Evolutionary conservation across 2,113 vertebrate species (phyloP).

Genomic region (Chaetodon trifascialis): DNA sequence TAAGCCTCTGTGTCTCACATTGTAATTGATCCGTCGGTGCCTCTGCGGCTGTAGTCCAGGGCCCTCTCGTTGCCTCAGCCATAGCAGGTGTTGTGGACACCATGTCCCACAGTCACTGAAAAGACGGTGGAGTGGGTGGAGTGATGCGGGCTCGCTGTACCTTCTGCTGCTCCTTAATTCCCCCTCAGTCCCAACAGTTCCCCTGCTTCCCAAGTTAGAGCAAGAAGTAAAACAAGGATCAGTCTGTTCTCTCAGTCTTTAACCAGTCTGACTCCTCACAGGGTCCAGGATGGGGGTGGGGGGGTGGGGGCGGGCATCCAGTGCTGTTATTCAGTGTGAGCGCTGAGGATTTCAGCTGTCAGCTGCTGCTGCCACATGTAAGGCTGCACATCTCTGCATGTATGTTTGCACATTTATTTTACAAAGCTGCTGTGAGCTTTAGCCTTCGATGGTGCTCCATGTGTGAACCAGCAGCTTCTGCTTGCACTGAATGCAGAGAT

Average conservation of each 20-base stretch:
- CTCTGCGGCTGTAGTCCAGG: neutral
- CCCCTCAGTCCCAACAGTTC: neutral
- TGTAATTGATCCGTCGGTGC: slow-evolving; percentile 21
- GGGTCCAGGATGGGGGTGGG: neutral
- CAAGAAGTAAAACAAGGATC: neutral
- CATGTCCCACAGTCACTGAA: neutral
- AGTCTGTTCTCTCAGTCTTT: neutral
- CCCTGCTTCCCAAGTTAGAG: neutral
- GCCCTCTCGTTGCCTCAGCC: slow-evolving; percentile 20
- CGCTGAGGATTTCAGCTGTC: neutral
- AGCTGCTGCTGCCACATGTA: neutral
- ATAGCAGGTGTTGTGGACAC: slow-evolving; percentile 13
- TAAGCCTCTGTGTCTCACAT: slow-evolving; percentile 9
- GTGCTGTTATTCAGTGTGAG: neutral
- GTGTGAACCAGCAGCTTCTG: neutral
- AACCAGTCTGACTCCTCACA: neutral
- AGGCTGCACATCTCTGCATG: neutral
- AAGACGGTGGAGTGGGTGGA: neutral
- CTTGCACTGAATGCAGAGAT: neutral
- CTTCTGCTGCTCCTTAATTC: neutral
- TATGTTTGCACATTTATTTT: neutral
- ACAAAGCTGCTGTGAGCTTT: neutral
- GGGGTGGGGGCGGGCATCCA: neutral
- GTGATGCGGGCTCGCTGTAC: neutral
- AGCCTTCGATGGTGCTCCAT: neutral